phyloP scores from a whole-genome alignment of 2,113 vertebrate species.

The Heterochromis multidens region DNA sequence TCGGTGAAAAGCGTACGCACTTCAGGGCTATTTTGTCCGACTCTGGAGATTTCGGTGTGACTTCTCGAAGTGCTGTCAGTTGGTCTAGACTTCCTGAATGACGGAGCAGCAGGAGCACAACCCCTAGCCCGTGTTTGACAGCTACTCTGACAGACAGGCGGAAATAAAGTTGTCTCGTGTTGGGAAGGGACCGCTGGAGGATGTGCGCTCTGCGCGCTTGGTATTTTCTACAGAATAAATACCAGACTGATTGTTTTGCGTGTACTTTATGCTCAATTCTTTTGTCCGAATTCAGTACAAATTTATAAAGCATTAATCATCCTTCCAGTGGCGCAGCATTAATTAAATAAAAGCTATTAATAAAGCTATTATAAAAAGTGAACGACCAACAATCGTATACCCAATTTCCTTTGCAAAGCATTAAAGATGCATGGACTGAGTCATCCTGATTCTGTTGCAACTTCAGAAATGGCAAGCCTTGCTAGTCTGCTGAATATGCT shows the following conservation, averaged over 20 bases:
- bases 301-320: neutral
- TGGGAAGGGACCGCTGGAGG: neutral
- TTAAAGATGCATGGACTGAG: constrained; percentile 55
- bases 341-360: neutral
- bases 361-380: neutral
- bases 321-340: neutral
- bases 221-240: neutral
- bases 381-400: neutral
- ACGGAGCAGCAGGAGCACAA: constrained; percentile 53
- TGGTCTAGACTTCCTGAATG: constrained; percentile 68
- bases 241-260: neutral
- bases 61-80: constrained; percentile 62
- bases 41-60: constrained; percentile 29
- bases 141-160: constrained; percentile 58
- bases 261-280: neutral
- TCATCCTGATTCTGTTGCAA: constrained; percentile 47
- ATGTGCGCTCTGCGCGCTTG: neutral
- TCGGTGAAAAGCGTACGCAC: neutral
- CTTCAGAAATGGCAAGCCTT: neutral
- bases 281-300: neutral
- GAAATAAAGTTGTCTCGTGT: constrained; percentile 56
- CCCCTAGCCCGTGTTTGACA: constrained; percentile 51
- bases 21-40: constrained; percentile 17
- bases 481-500: neutral
- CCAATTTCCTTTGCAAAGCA: constrained; percentile 26